Percentiles rank a stretch among this genome's conserved stretches.
Evolutionary conservation across 2,797 vertebrate genomes (phyloP).

Genomic region (Galaxias olidus): DNA sequence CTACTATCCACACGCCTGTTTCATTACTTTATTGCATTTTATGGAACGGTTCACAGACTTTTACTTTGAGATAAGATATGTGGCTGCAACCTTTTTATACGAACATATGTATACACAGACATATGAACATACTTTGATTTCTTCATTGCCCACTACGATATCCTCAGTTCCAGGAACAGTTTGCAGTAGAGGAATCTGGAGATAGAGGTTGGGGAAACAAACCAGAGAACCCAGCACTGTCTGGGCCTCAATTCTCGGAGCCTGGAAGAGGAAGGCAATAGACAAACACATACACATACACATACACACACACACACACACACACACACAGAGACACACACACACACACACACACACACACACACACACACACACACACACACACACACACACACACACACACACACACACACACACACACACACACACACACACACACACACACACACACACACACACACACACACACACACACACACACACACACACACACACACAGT

Average conservation of each 20-base stretch:
- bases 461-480: neutral
- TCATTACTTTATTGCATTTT: too few relatives aligned
- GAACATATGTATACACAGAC: neutral
- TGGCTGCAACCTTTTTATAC: neutral
- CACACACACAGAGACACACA: slow-evolving; percentile 6
- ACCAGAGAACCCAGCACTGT: slow-evolving; percentile 93
- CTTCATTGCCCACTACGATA: slow-evolving; percentile 69
- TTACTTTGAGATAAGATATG: too few relatives aligned
- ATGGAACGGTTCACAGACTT: too few relatives aligned
- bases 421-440: neutral
- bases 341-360: neutral
- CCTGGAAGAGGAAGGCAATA: slow-evolving; percentile 64
- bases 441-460: neutral
- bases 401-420: neutral
- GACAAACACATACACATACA: slow-evolving; percentile 9
- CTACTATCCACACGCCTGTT: neutral
- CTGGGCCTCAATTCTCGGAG: slow-evolving; percentile 91
- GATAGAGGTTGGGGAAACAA: slow-evolving; percentile 93
- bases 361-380: neutral
- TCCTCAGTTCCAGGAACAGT: slow-evolving; percentile 73
- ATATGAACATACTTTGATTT: slow-evolving; percentile 84
- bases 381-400: too few relatives aligned
- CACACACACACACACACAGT: slow-evolving; percentile 1
- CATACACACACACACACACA: neutral
- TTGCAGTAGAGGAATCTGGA: slow-evolving; percentile 81